These are phyloP conservation scores for Agrenia bidenticulata DNA, from an alignment of 2,888 invertebrate genomes.

Conservation along the genomic window DNA sequence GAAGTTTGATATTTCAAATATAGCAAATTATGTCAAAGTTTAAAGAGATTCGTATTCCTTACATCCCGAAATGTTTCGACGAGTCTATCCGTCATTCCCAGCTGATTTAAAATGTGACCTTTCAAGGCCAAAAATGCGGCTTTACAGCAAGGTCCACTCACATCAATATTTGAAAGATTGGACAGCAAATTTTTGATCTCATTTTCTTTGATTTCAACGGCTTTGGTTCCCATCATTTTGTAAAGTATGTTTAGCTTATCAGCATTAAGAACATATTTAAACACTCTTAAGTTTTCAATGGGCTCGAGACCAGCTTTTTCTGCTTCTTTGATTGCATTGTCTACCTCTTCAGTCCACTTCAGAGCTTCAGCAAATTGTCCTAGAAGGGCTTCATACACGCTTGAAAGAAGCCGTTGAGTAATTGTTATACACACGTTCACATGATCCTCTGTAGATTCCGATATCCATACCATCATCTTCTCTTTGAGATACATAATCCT, in stretches of 20 bases:
- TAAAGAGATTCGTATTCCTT: too few species aligned
- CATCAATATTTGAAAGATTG: not conserved
- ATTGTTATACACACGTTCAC: not conserved
- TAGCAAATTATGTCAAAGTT: too few species aligned
- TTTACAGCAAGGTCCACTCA: not conserved
- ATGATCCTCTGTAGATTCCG: not conserved
- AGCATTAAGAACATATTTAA: not conserved
- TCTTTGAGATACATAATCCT: not conserved
- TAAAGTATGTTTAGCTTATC: not conserved
- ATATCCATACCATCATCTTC: not conserved
- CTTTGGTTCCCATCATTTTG: not conserved
- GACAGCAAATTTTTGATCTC: too few species aligned
- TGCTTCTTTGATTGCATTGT: not conserved
- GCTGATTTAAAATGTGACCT: not conserved
- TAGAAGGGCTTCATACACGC: not conserved
- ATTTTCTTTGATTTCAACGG: too few species aligned
- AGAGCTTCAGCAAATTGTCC: not conserved
- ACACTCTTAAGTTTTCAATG: constrained; percentile 1
- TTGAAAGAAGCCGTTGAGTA: not conserved
- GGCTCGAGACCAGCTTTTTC: not conserved
- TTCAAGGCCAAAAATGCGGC: constrained; percentile 6
- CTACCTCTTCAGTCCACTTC: not conserved
- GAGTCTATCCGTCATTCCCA: not conserved
- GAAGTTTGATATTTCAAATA: too few species aligned
- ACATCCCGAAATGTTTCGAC: not conserved